phyloP scores from a whole-genome alignment of 2,888 invertebrate species.

The Chrysotoxum bicinctum region DNA sequence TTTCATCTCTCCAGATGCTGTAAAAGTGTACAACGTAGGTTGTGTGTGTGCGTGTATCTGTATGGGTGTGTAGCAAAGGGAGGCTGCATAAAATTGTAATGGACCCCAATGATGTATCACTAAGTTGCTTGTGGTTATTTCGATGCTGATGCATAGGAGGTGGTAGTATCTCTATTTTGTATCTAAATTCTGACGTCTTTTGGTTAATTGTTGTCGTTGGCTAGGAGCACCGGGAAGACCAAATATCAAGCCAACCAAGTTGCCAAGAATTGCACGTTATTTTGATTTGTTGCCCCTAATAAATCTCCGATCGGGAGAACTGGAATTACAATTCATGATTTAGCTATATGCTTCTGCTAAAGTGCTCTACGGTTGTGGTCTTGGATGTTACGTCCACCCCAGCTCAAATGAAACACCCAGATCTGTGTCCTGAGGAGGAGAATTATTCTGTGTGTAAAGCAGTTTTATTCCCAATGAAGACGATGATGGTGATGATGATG shows the following conservation, averaged over 20 bases:
- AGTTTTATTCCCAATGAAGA: not conserved
- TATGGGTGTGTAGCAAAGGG: not conserved
- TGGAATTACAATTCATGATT: conserved; percentile 40
- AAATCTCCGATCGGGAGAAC: conserved; percentile 49
- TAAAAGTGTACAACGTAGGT: not conserved
- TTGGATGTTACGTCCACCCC: not conserved
- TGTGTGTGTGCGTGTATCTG: not conserved
- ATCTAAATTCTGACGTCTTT: conserved; percentile 53
- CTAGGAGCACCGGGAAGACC: not conserved
- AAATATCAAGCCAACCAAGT: not conserved
- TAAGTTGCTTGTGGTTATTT: conserved; percentile 28
- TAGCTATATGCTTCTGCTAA: not conserved
- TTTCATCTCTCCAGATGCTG: conserved; percentile 53
- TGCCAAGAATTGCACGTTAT: conserved; percentile 30
- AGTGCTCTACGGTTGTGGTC: not conserved
- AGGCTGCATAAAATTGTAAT: conserved; percentile 46
- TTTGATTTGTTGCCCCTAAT: conserved; percentile 65
- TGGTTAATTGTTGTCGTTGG: conserved; percentile 60
- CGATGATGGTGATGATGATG: not conserved
- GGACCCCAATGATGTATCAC: conserved; percentile 52
- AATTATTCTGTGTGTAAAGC: not conserved
- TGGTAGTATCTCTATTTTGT: conserved; percentile 20
- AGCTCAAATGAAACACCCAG: not conserved
- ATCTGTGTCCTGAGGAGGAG: not conserved
- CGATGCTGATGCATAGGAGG: not conserved